Base-by-base conservation (phyloP, 2,797 vertebrate genomes). In the Oryzias sinensis region DNA sequence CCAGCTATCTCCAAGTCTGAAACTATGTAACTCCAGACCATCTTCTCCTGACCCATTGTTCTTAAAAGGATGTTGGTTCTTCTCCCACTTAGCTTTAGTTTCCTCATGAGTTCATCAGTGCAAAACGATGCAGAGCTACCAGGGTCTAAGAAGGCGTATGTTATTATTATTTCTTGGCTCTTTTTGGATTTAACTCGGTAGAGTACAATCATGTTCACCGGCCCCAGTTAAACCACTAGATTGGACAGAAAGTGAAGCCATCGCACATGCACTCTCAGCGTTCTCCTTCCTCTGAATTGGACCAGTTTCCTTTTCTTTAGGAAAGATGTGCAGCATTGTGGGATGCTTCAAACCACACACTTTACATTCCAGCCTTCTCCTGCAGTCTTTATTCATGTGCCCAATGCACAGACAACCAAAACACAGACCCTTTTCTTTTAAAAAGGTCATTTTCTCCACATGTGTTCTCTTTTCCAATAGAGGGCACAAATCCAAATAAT, bases 381-480 rank as follows among this genome's bases (percentile, higher is more conserved):
- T 33, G 29, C 29, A 33, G 1, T 13, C 33, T 47, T 57, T 48
- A 11, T 29, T 40, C 18, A 20, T 33, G 25, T 46, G 27, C 17
- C 55, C 44, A 43, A 16, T 20, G 6, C 37, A 22, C 6, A 49
- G 6, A 27, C 46, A 58, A 22, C 56, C 40, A 25, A 49, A 58
- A 18, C 47, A 58, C 15, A 58, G 15, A 5, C 46, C 45, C 6
- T 49, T 58, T 20, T 58, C 33, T 46, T 58, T 49, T 14, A 58
- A 25, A 42, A 58, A 43, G 13, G 45, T 49, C n/a, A 49, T n/a
- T 7, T 49, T 59, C 24, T 49, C 24, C 24, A 3, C n/a, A n/a
- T 24, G 14, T 59, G 20, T 22, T 17, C 14, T 16, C 8, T 11
- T 43, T 50, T 43, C n/a, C 25, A 43, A 13, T 50, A 27, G 13